phyloP scores from a whole-genome alignment of 1,140 invertebrate species.

The Scylla paramamosain region DNA sequence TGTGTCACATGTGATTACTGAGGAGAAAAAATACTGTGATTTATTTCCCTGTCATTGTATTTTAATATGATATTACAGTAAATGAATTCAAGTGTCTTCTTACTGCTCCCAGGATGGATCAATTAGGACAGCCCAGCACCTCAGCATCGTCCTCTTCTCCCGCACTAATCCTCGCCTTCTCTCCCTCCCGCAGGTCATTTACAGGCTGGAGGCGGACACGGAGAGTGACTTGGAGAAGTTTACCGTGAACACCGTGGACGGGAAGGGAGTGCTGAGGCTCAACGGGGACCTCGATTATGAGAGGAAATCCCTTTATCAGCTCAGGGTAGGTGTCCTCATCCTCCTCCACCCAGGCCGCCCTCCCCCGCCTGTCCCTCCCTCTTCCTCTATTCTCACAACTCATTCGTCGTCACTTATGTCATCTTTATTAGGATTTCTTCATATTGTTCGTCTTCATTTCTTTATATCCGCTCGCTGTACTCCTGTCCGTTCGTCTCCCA shows the following conservation, averaged over 20 bases:
- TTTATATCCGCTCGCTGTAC: too few species aligned
- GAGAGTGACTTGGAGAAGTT: slow-evolving; percentile 89
- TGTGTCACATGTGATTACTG: too few species aligned
- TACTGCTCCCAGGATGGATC: too few species aligned
- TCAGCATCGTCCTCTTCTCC: background rate
- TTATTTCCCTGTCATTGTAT: too few species aligned
- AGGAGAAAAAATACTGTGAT: too few species aligned
- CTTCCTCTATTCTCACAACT: background rate
- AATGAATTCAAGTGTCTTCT: too few species aligned
- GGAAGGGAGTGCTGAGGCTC: slow-evolving; percentile 91
- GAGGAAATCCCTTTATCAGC: slow-evolving; percentile 91
- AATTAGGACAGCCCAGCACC: background rate
- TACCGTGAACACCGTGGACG: slow-evolving; percentile 90
- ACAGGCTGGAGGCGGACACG: slow-evolving; percentile 87
- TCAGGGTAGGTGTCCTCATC: slow-evolving; percentile 64
- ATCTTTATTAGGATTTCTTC: too few species aligned
- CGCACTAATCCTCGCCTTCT: background rate
- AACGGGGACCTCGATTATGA: slow-evolving; percentile 92
- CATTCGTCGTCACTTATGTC: background rate
- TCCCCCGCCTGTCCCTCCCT: background rate
- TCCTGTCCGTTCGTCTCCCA: background rate
- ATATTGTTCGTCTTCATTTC: background rate
- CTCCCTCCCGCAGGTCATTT: slow-evolving; percentile 80
- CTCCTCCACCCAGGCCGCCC: background rate
- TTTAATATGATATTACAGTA: too few species aligned